These are phyloP conservation scores for Mormyrus hasselquistii DNA, from an alignment of 2,797 vertebrate species.

Conservation along the genomic window DNA sequence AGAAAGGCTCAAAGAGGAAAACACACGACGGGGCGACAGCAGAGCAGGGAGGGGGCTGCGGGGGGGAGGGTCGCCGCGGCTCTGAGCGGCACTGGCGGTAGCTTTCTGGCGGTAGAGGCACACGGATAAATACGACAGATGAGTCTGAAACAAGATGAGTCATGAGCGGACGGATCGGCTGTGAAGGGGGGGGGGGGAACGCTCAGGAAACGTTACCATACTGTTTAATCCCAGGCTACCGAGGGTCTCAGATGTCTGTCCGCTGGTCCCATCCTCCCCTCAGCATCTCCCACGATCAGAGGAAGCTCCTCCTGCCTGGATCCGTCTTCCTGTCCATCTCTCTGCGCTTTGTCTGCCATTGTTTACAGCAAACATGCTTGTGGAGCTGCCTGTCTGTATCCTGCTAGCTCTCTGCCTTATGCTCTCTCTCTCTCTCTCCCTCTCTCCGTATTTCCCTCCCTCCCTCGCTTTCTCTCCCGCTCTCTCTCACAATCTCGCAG, in stretches of 20 bases:
- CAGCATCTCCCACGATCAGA: slow-evolving; percentile 41
- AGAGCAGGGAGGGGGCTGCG: slow-evolving; percentile 14
- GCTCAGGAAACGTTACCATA: slow-evolving; percentile 70
- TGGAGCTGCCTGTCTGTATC: slow-evolving; percentile 34
- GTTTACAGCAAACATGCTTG: slow-evolving; percentile 52
- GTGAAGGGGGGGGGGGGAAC: slow-evolving; percentile 23
- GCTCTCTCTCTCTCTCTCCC: slow-evolving; percentile 29
- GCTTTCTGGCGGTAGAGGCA: slow-evolving; percentile 11
- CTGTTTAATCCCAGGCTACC: slow-evolving; percentile 70
- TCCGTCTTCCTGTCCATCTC: slow-evolving; percentile 45
- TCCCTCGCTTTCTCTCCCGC: background rate
- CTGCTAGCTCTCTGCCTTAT: slow-evolving; percentile 22
- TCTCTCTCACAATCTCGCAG: slow-evolving; percentile 28
- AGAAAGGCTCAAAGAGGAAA: slow-evolving; percentile 16
- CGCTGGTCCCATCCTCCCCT: slow-evolving; percentile 63
- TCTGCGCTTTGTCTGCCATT: slow-evolving; percentile 54
- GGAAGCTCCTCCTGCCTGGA: slow-evolving; percentile 34
- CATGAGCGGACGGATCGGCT: slow-evolving; percentile 20
- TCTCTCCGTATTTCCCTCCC: slow-evolving; percentile 17
- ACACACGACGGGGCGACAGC: background rate
- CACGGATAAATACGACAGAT: slow-evolving; percentile 24
- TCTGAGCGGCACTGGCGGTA: slow-evolving; percentile 27
- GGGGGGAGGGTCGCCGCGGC: slow-evolving; percentile 14
- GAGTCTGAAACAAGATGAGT: slow-evolving; percentile 27
- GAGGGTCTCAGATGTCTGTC: slow-evolving; percentile 61